Conservation (phyloP, 2,113 vertebrate species). For the Pholis gunnellus region DNA sequence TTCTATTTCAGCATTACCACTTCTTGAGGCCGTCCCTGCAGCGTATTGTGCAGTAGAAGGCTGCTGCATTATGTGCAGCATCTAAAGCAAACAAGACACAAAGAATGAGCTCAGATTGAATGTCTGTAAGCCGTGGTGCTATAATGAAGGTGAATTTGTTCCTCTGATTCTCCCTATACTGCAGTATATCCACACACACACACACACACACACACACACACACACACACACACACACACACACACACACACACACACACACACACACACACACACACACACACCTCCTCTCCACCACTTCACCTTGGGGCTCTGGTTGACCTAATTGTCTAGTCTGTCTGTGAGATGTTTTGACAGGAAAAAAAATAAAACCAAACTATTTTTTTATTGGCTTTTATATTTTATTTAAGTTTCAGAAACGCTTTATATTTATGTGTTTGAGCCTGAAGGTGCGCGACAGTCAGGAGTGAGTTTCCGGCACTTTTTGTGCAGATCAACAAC, state of each 20-base stretch:
- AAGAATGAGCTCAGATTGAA: background rate
- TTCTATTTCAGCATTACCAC: background rate
- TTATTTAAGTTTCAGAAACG: background rate
- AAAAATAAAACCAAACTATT: background rate
- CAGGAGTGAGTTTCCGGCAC: background rate
- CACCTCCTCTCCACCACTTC: background rate
- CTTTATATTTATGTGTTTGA: background rate
- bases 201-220: too few species aligned
- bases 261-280: too few species aligned
- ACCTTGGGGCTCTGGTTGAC: slow-evolving; percentile 68
- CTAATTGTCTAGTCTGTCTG: slow-evolving; percentile 51
- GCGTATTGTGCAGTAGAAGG: background rate
- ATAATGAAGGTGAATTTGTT: background rate
- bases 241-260: background rate
- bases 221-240: too few species aligned
- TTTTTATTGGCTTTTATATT: background rate
- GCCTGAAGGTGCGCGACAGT: background rate
- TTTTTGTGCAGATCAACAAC: background rate
- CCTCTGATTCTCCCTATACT: too few species aligned
- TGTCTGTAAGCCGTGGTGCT: background rate
- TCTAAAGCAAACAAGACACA: background rate
- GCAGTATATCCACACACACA: background rate
- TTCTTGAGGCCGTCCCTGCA: background rate
- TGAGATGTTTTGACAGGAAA: slow-evolving; percentile 14
- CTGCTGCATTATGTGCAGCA: too few species aligned